Conservation (phyloP, 2,888 invertebrate genomes). For the Apotomis turbidana region DNA sequence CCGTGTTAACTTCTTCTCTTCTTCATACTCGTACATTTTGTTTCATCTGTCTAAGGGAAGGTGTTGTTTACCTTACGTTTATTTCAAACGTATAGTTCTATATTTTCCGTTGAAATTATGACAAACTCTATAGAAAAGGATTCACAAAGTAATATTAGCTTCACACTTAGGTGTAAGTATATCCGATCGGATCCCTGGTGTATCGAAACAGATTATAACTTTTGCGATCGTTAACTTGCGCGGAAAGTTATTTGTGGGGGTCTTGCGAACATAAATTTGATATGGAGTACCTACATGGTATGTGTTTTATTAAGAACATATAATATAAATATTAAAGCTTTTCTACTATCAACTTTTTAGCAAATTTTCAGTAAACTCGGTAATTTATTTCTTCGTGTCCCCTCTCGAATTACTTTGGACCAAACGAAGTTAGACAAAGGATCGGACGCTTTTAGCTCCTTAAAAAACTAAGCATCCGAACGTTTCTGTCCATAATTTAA, state of each 20-base stretch:
- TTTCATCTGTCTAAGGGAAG: not conserved
- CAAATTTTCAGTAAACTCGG: not conserved
- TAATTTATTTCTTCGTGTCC: not conserved
- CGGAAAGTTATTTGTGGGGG: not conserved
- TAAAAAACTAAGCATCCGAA: not conserved
- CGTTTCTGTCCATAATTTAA: not conserved
- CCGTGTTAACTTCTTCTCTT: not conserved
- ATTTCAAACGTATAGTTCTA: not conserved
- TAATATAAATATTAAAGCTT: too few species aligned
- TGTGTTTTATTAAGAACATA: too few species aligned
- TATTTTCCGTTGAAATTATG: not conserved
- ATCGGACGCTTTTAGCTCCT: not conserved
- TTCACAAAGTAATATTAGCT: constrained; percentile 20
- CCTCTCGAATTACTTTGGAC: not conserved
- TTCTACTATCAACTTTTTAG: not conserved
- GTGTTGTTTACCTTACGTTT: not conserved
- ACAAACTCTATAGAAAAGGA: constrained; percentile 9
- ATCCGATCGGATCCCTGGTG: constrained; percentile 17
- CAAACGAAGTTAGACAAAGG: not conserved
- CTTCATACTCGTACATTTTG: not conserved
- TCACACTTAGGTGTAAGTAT: constrained; percentile 10
- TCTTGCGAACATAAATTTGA: not conserved
- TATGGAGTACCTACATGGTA: too few species aligned
- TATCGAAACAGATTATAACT: constrained; percentile 29
- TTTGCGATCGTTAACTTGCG: not conserved